Percentiles rank a stretch among this genome's conserved stretches.
phyloP scores from a whole-genome alignment of 2,888 invertebrate species.

The Mellilla xanthometata region DNA sequence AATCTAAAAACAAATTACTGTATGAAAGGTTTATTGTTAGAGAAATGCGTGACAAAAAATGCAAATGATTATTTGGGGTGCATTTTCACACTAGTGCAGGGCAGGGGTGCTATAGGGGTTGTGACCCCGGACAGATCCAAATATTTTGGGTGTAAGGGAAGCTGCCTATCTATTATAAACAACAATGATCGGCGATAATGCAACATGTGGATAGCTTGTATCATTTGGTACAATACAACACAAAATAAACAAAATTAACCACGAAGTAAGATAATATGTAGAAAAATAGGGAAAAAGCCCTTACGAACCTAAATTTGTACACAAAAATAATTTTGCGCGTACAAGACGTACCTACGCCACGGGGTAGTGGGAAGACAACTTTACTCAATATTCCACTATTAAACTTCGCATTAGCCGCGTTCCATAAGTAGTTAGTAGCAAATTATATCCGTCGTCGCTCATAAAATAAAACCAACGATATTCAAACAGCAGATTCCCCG shows the following conservation, averaged over 20 bases:
- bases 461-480: constrained; percentile 23
- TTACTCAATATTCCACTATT: no score
- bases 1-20: constrained; percentile 32
- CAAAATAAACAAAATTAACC: no score
- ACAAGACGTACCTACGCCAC: no score
- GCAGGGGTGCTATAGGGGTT: constrained; percentile 50
- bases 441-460: constrained; percentile 14
- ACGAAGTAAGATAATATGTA: no score
- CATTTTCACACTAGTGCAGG: constrained; percentile 54
- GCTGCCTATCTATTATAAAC: constrained; percentile 32
- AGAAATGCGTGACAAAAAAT: constrained; percentile 56
- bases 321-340: no score
- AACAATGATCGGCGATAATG: constrained; percentile 25
- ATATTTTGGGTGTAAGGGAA: constrained; percentile 54
- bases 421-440: constrained; percentile 2
- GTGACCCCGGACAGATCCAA: constrained; percentile 62
- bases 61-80: constrained; percentile 65
- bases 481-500: constrained; percentile 39
- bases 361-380: no score
- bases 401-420: not conserved
- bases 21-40: constrained; percentile 40
- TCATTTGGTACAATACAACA: no score
- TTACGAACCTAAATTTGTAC: no score
- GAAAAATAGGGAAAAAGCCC: no score
- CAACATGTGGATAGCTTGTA: constrained; percentile 17